phyloP scores from a whole-genome alignment of 1,140 invertebrate species.

The Papilio machaon region DNA sequence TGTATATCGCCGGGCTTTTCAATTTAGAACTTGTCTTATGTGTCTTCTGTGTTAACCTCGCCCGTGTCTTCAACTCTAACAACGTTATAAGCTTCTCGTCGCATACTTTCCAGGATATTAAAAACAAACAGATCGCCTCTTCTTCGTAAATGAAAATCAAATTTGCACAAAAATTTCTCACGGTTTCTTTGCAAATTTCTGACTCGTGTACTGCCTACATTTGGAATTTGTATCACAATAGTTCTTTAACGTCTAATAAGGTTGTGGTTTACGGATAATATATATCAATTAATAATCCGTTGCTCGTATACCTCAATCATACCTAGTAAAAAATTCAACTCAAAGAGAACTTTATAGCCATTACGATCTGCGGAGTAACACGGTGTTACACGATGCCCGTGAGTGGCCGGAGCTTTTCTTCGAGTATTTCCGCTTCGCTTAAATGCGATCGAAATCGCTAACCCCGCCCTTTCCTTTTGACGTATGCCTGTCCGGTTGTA shows the following conservation, averaged over 20 bases:
- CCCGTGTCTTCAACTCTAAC: conserved; percentile 35
- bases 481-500: conserved; percentile 27
- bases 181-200: neutral
- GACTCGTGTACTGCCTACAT: neutral
- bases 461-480: neutral
- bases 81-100: conserved; percentile 37
- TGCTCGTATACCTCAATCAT: neutral
- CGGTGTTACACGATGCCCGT: neutral
- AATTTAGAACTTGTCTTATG: conserved; percentile 38
- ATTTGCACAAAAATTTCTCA: conserved; percentile 46
- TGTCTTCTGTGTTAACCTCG: conserved; percentile 31
- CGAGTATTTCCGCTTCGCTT: neutral
- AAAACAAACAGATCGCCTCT: conserved; percentile 49
- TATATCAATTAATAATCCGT: neutral
- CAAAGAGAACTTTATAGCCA: neutral
- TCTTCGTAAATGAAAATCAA: conserved; percentile 54
- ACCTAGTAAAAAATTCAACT: neutral
- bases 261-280: neutral
- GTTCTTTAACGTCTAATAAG: neutral
- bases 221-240: too few species aligned
- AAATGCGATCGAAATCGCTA: neutral
- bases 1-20: conserved; percentile 35
- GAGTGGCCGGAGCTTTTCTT: neutral
- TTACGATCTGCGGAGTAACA: neutral
- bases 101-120: conserved; percentile 46